A percentile compares a stretch with the other conserved stretches of the same genome.
phyloP scores from a whole-genome alignment of 2,113 vertebrate genomes.

The Cephalopholis sonnerati region DNA sequence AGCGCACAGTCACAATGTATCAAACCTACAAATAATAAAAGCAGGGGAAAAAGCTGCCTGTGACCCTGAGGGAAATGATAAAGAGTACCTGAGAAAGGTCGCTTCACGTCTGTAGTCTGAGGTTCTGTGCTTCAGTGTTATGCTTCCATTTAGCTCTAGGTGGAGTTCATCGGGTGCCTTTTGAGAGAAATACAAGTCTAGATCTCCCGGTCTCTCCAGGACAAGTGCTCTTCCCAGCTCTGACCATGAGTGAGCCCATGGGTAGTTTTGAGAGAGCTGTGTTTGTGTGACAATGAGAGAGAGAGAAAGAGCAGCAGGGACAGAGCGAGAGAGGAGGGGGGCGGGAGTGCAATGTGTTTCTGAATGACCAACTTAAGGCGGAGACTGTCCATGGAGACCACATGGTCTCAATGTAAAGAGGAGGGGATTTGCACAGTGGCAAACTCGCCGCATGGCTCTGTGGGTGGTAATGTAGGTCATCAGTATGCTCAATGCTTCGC shows the following conservation, averaged over 20 bases:
- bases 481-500: neutral
- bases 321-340: slow-evolving; percentile 20
- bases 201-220: slow-evolving; percentile 35
- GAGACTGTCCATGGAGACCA: slow-evolving; percentile 52
- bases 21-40: neutral
- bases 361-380: slow-evolving; percentile 69
- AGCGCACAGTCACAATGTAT: neutral
- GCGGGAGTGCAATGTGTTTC: slow-evolving; percentile 37
- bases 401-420: slow-evolving; percentile 32
- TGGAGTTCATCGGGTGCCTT: slow-evolving; percentile 49
- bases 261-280: slow-evolving; percentile 35
- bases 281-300: slow-evolving; percentile 53
- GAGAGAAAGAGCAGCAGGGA: slow-evolving; percentile 24
- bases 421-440: slow-evolving; percentile 17
- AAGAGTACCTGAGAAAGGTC: slow-evolving; percentile 66
- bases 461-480: neutral
- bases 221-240: slow-evolving; percentile 39
- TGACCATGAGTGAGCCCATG: slow-evolving; percentile 61
- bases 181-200: slow-evolving; percentile 24
- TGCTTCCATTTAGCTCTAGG: slow-evolving; percentile 56
- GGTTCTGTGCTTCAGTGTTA: slow-evolving; percentile 30
- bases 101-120: slow-evolving; percentile 53
- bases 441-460: neutral
- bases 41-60: neutral
- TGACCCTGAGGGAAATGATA: slow-evolving; percentile 19